Conservation (phyloP, 2,797 vertebrate species). For the Cyclura pinguis region DNA sequence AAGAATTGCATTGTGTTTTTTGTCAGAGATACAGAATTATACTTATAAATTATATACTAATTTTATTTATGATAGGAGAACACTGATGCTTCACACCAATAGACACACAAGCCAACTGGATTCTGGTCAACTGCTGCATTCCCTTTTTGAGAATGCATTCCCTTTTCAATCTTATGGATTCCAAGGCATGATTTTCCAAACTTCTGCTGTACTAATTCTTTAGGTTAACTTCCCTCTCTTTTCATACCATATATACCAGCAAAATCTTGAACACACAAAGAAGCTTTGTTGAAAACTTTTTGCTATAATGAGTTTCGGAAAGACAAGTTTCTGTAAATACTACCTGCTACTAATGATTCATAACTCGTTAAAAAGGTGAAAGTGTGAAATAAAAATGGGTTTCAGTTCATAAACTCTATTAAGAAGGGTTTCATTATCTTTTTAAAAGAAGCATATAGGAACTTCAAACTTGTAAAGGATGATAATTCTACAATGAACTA, state of each 20-base stretch:
- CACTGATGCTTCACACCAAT: not conserved
- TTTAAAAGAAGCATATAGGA: not conserved
- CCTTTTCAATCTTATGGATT: not conserved
- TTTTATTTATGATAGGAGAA: no score
- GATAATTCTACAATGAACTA: not conserved
- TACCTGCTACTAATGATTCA: constrained; percentile 26
- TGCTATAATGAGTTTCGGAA: constrained; percentile 4
- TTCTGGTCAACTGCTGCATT: not conserved
- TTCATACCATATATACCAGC: not conserved
- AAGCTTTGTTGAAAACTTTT: not conserved
- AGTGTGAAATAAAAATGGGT: constrained; percentile 5
- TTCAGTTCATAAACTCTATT: constrained; percentile 18
- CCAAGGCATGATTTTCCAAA: not conserved
- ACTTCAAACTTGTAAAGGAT: constrained; percentile 2
- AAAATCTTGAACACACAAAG: constrained; percentile 11
- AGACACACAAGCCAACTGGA: not conserved
- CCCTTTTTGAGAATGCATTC: not conserved
- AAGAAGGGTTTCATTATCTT: constrained; percentile 17
- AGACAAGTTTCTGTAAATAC: constrained; percentile 20
- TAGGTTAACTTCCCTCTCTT: not conserved
- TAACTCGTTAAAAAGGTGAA: constrained; percentile 16
- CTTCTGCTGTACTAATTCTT: not conserved
- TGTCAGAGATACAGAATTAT: not conserved
- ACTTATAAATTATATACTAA: not conserved
- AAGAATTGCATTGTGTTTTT: not conserved